Base-by-base conservation (phyloP, 1,140 invertebrate species). In the Plectus sambesii region DNA sequence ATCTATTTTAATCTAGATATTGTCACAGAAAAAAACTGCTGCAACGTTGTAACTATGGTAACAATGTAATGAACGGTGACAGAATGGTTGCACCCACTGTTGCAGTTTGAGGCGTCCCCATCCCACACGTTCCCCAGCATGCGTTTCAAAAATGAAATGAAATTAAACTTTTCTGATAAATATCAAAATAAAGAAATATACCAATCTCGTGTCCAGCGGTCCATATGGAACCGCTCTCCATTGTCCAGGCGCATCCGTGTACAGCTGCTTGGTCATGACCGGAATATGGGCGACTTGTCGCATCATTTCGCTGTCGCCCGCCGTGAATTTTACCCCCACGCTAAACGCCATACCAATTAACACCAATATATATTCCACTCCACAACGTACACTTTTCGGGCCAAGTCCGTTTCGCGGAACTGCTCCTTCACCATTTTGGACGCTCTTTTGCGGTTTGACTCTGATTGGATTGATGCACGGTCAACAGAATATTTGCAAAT, bases 261-360 rank as follows among this genome's bases (percentile, higher is more conserved):
- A 67, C n/a, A 67, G 40, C 36, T 57, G 58, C 35, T 61, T 67
- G 42, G 66, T 69, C 48, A 69, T 60, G 17, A 67, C 41, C 42
- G 63, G 61, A 12, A 67, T 29, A 35, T 69, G 63, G 9, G 64
- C 52, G 6, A 50, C 51, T 42, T 67, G 55, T 15, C 63, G 35
- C 26, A 67, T 64, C 25, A 59, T 24, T 35, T 62, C 58, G 9
- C 48, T 42, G 51, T 52, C 56, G 19, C 66, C 64, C 2, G 64
- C 57, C 8, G 44, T 51, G 37, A 67, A 67, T 42, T 63, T 56
- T 15, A 67, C 64, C 27, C 51, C 66, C 15, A 48, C 60, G 19
- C 64, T 67, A 35, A 49, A 69, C 55, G 24, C 8, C 19, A 33
- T 37, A 27, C 33, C 30, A 47, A 23, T 0, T 9, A 19, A 54